Evolutionary conservation across 1,140 invertebrate species (phyloP), one percentile per base, ranked within the genome.

Genomic region (Apis dorsata): DNA sequence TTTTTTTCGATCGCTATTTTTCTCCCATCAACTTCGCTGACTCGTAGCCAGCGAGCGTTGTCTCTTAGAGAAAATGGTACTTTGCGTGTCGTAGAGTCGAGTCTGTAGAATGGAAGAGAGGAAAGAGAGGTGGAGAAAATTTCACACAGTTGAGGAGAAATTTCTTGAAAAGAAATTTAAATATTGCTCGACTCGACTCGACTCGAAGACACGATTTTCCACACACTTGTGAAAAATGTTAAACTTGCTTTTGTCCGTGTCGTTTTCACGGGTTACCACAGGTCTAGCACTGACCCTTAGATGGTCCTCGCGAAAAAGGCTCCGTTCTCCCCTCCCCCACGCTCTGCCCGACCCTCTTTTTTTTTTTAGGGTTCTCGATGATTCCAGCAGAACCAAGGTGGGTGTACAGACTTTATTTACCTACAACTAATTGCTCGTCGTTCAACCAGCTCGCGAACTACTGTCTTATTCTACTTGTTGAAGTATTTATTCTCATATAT

Each of bases 321-420:
- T 34, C 28, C 70, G 44, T 28, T 72, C 12, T 44, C 34, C 19
- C 2, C 2, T 53, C 34, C 85, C 76, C 62, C 15, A 74, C 55
- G 62, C 75, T 24, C 63, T 63, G 34, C n/a, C 44, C 53, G 13
- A 83, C 55, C 62, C 63, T 71, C 79, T 86, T 72, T 73, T 87
- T 87, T 88, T 73, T 87, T 87, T 81, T 88, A 88, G 79, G 86
- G 86, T 85, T 85, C 72, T 87, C 86, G 86, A 85, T 88, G 86
- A 87, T 88, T 72, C 75, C 90, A 88, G 85, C 90, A 82, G 83
- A 92, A 85, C 84, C 89, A 93, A 93, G 91, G 91, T 93, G 92
- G 91, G 91, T 93, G 86, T 66, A 88, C 87, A 91, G 85, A 85
- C 86, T 93, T 90, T 88, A 91, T 90, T 92, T 92, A 89, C 80